Evolutionary conservation across 2,888 invertebrate species (phyloP).

Genomic region (Anorthoa munda): DNA sequence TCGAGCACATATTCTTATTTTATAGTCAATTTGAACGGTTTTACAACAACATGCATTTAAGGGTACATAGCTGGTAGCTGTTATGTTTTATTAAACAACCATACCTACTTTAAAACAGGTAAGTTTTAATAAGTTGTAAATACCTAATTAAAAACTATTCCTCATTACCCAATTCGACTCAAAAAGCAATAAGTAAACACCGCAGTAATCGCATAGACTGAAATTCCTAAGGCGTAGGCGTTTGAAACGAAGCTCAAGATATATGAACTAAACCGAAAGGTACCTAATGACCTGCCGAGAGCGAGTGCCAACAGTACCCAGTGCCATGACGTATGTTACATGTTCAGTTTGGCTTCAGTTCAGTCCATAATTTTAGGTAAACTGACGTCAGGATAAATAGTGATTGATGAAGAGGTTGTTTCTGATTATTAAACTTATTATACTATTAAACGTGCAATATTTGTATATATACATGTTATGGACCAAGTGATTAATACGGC

Average conservation of each 20-base stretch:
- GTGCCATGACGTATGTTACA: constrained; percentile 30
- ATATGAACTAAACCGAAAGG: constrained; percentile 42
- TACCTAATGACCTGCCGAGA: constrained; percentile 44
- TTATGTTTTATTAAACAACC: too few species aligned
- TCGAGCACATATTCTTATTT: too few species aligned
- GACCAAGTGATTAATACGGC: too few species aligned
- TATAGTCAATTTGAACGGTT: too few species aligned
- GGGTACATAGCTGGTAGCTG: too few species aligned
- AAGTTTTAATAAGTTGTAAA: too few species aligned
- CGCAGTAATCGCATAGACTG: constrained; percentile 12
- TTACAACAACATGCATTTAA: too few species aligned
- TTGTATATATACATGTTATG: too few species aligned
- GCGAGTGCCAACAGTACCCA: constrained; percentile 40
- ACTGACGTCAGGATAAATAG: constrained; percentile 8
- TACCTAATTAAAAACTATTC: not conserved
- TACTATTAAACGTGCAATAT: too few species aligned
- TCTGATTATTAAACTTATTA: not conserved
- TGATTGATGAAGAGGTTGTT: not conserved
- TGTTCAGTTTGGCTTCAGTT: constrained; percentile 28
- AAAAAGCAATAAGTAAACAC: constrained; percentile 20
- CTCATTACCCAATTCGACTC: constrained; percentile 7
- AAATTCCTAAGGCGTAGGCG: constrained; percentile 12
- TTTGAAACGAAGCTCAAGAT: constrained; percentile 35
- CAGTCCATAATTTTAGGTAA: constrained; percentile 24
- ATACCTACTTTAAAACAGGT: not conserved